A percentile compares a stretch with the other conserved stretches of the same genome.
phyloP scores from a whole-genome alignment of 2,888 invertebrate species.

The Cheilosia scutellata region DNA sequence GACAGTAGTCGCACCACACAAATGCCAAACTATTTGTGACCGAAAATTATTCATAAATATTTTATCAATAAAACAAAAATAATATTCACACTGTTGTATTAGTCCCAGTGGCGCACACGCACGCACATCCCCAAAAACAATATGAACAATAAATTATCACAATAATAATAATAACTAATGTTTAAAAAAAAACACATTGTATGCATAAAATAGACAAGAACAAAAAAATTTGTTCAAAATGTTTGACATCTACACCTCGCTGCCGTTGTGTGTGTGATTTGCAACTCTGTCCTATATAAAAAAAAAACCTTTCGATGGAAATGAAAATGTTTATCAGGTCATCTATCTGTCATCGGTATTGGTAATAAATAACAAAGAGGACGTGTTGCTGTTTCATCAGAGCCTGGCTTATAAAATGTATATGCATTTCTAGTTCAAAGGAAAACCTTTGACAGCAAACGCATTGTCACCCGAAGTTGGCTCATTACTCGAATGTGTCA shows the following conservation, averaged over 20 bases:
- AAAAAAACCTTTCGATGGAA: conserved; percentile 23
- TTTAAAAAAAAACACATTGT: not conserved
- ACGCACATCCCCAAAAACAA: not conserved
- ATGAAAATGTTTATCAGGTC: conserved; percentile 51
- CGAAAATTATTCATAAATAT: conserved; percentile 56
- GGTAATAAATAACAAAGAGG: conserved; percentile 42
- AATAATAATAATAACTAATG: not conserved
- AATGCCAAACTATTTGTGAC: conserved; percentile 30
- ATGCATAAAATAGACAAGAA: not conserved
- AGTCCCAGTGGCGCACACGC: not conserved
- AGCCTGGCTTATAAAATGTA: not conserved
- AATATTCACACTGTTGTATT: no score
- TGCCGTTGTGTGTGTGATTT: not conserved
- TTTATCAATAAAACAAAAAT: conserved; percentile 49
- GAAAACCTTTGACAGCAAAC: not conserved
- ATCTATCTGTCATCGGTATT: conserved; percentile 57
- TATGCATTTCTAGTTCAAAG: not conserved
- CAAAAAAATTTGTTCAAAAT: not conserved
- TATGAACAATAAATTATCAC: conserved; percentile 17
- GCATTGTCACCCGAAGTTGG: conserved; percentile 6
- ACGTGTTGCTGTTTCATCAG: conserved; percentile 15
- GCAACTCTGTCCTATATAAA: not conserved
- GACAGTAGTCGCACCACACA: not conserved
- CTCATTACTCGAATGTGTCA: conserved; percentile 5
- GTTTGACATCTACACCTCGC: not conserved